Conservation (phyloP, 2,113 vertebrate genomes). For the Melospiza melodia region DNA sequence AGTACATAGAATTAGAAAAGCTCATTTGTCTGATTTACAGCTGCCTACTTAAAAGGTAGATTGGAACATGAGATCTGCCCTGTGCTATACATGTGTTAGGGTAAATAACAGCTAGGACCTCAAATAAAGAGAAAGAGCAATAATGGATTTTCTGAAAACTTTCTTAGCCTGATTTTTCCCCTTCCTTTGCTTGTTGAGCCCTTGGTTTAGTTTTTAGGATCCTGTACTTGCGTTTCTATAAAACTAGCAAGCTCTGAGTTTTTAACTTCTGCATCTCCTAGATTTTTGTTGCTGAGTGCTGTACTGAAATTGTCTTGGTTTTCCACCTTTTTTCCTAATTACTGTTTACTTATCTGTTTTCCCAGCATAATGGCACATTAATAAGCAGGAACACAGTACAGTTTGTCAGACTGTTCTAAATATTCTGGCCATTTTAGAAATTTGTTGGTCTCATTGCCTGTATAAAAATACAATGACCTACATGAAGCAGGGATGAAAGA, state of each 20-base stretch:
- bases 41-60: conserved; percentile 11
- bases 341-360: conserved; percentile 20
- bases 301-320: neutral
- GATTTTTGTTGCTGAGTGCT: neutral
- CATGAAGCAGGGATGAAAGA: conserved; percentile 20
- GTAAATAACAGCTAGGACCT: neutral
- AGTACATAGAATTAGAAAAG: neutral
- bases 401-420: conserved; percentile 11
- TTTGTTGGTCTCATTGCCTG: conserved; percentile 21
- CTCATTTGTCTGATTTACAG: conserved; percentile 14
- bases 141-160: neutral
- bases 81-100: neutral
- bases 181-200: neutral
- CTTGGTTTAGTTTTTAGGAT: neutral
- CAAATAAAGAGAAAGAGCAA: neutral
- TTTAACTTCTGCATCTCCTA: neutral
- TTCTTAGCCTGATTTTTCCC: neutral
- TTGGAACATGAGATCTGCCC: neutral
- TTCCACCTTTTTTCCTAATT: neutral
- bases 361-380: neutral
- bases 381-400: neutral
- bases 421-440: conserved; percentile 31
- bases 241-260: neutral
- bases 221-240: neutral
- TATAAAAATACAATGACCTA: conserved; percentile 20